phyloP scores from a whole-genome alignment of 2,888 invertebrate species.

The Hyalella azteca region DNA sequence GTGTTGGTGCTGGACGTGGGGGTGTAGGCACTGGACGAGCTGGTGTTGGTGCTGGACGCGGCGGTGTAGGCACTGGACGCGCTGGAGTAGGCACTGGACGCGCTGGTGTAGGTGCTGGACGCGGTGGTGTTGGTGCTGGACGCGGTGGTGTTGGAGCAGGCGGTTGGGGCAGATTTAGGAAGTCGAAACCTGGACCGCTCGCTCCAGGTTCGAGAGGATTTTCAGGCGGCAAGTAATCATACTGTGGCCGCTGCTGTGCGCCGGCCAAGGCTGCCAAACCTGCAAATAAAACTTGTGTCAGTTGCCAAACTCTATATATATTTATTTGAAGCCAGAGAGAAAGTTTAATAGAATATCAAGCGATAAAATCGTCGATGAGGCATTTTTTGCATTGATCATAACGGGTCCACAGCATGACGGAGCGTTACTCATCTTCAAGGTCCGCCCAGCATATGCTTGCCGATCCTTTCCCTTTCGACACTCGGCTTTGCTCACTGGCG shows the following conservation, averaged over 20 bases:
- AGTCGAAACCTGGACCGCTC: not conserved
- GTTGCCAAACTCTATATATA: too few relatives aligned
- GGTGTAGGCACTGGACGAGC: conserved; percentile 2
- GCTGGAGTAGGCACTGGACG: not conserved
- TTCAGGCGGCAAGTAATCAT: conserved; percentile 49
- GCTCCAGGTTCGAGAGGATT: conserved; percentile 30
- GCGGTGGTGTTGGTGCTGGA: conserved; percentile 28
- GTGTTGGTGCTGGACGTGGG: not conserved
- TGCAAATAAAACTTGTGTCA: conserved; percentile 8
- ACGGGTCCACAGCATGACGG: too few relatives aligned
- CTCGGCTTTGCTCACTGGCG: not conserved
- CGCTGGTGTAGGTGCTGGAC: not conserved
- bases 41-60: conserved; percentile 4
- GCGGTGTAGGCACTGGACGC: not conserved
- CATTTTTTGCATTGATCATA: too few relatives aligned
- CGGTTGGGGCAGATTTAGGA: not conserved
- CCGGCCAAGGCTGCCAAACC: conserved; percentile 41
- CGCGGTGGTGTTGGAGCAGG: not conserved
- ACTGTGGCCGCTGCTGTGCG: conserved; percentile 42
- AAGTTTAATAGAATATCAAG: too few relatives aligned
- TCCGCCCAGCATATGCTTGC: not conserved
- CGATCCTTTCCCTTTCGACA: conserved; percentile 17
- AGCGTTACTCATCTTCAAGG: not conserved
- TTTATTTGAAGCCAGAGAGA: too few relatives aligned
- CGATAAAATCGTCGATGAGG: too few relatives aligned